Conservation (phyloP, 2,113 vertebrate genomes). For the Echinops telfairi region DNA sequence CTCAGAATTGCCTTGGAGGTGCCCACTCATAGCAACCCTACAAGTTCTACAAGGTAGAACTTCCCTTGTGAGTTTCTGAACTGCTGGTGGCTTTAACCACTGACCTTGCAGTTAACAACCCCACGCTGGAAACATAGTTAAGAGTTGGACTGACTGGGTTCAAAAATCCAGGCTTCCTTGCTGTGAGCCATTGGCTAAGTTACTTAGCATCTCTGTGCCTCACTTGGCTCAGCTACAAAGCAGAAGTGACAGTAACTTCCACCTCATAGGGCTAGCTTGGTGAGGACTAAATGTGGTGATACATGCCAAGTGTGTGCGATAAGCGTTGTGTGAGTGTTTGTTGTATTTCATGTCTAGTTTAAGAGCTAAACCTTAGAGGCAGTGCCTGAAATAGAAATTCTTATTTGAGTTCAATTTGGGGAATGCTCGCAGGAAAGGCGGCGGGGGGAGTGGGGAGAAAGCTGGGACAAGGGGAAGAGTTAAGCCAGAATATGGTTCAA, state of each 20-base stretch:
- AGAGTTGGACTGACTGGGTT: not conserved
- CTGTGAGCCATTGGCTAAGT: not conserved
- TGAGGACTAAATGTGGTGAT: not conserved
- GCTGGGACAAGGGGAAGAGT: not conserved
- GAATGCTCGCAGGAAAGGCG: not conserved
- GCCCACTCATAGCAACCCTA: too few species aligned
- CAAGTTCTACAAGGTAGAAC: too few species aligned
- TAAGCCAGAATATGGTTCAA: not conserved
- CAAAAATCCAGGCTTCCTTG: not conserved
- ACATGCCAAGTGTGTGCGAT: not conserved
- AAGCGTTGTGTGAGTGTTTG: not conserved
- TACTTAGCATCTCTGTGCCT: slow-evolving; percentile 47
- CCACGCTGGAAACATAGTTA: not conserved
- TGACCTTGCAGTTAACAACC: too few species aligned
- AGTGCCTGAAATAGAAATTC: not conserved
- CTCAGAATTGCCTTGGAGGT: too few species aligned
- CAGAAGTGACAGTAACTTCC: not conserved
- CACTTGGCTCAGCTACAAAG: slow-evolving; percentile 4
- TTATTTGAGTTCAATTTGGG: slow-evolving; percentile 13
- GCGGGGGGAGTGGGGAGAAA: not conserved
- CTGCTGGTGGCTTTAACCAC: too few species aligned
- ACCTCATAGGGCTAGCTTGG: not conserved
- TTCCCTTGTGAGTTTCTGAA: too few species aligned
- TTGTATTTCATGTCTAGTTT: not conserved
- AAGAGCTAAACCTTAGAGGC: slow-evolving; percentile 43